Evolutionary conservation across 2,113 vertebrate species (phyloP), one percentile per base, ranked within the genome.

Genomic region (Myotis yumanensis): DNA sequence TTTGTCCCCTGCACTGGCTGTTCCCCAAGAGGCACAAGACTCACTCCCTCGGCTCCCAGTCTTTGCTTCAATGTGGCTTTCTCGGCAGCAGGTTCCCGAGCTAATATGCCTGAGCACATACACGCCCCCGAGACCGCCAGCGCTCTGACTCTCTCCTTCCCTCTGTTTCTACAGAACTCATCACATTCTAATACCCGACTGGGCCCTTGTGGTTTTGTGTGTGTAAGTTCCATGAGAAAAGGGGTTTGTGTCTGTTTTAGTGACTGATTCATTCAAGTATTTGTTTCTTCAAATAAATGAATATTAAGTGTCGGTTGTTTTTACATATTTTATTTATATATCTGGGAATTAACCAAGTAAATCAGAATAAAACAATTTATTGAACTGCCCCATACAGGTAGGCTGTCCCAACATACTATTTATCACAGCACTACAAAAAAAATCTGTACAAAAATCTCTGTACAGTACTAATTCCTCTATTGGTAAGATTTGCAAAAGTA

Each of bases 281-380:
- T 83, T 93, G 66, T 85, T 88, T 93, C 25, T 88, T 93, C 25
- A 87, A 90, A 90, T 92, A 92, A 91, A 94, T 96, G 79, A 79
- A 46, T 89, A 86, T 76, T 96, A 59, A 69, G 37, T 83, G 76
- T 88, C 88, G 22, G 30, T 57, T 91, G 83, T 73, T 93, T 88
- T 64, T 68, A 90, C 76, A 88, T 64, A 64, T n/a, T 84, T 57
- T 87, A 51, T 75, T 83, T 22, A 35, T 62, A 5, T n/a, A 6
- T 51, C 72, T 75, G 59, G 71, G 30, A 75, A 23, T 87, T 72
- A 84, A 72, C 62, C 52, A 48, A 82, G 66, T 75, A 86, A 90
- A 83, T 51, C 69, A 79, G 86, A 92, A 86, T 40, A 92, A 73
- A 80, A 52, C 23, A 87, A 43, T 52, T 40, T 64, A 59, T 11